These are phyloP conservation scores for Scaptomyza polygonia DNA, from an alignment of 2,888 invertebrate species.

Conservation along the genomic window DNA sequence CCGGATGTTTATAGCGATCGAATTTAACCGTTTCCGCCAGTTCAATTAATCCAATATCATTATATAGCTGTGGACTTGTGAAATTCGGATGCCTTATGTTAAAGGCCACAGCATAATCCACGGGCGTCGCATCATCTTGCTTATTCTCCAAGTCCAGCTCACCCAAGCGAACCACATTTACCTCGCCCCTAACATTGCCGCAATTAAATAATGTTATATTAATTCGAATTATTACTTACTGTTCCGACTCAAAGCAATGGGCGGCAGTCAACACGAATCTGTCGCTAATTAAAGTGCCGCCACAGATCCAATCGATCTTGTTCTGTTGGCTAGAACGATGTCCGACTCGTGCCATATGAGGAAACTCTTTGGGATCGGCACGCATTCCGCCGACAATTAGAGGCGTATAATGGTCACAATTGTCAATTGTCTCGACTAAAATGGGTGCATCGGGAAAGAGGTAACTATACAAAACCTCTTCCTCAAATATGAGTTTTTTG, in stretches of 20 bases:
- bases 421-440: constrained; percentile 54
- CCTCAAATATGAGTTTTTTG: constrained; percentile 69
- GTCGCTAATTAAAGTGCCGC: constrained; percentile 73
- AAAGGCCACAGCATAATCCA: constrained; percentile 71
- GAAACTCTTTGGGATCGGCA: constrained; percentile 80
- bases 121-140: constrained; percentile 72
- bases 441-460: constrained; percentile 56
- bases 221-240: constrained; percentile 39
- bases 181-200: constrained; percentile 58
- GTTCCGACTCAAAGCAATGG: constrained; percentile 63
- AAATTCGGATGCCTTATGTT: constrained; percentile 78
- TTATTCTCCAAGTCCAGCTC: constrained; percentile 75
- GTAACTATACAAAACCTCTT: constrained; percentile 56
- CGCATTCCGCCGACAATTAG: constrained; percentile 83
- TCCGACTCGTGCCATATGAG: constrained; percentile 73
- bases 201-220: not conserved
- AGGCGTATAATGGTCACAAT: constrained; percentile 79
- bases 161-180: constrained; percentile 77
- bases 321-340: constrained; percentile 10
- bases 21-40: constrained; percentile 82
- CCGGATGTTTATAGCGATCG: constrained; percentile 84
- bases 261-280: constrained; percentile 67
- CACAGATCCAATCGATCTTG: constrained; percentile 74
- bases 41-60: constrained; percentile 86
- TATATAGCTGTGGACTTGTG: constrained; percentile 78